Evolutionary conservation across 1,140 invertebrate genomes (phyloP).

Genomic region (Dermatophagoides farinae): DNA sequence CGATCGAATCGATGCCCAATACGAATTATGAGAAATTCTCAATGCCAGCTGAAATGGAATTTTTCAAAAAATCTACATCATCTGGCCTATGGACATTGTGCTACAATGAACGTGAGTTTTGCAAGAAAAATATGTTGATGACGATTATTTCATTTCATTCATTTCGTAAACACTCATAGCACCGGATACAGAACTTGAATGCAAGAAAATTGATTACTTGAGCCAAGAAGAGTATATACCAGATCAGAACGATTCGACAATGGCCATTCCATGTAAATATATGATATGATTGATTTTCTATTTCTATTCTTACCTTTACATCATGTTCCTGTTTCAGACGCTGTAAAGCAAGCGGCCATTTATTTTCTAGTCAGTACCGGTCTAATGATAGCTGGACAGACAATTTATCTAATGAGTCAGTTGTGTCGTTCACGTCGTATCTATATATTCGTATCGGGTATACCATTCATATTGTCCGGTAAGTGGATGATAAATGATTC

Average conservation of each 20-base stretch:
- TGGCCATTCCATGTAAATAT: conserved; percentile 73
- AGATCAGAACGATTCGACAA: conserved; percentile 61
- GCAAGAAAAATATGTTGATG: not conserved
- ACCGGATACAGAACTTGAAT: conserved; percentile 29
- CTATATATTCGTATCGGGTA: conserved; percentile 41
- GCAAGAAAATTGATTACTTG: conserved; percentile 63
- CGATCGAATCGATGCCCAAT: conserved; percentile 44
- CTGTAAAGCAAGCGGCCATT: conserved; percentile 42
- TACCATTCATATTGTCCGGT: conserved; percentile 48
- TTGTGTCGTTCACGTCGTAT: conserved; percentile 35
- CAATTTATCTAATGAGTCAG: conserved; percentile 38
- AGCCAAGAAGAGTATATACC: conserved; percentile 57
- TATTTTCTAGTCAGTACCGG: conserved; percentile 40
- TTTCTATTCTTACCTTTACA: not conserved
- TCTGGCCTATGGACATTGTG: conserved; percentile 47
- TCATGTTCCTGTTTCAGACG: conserved; percentile 32
- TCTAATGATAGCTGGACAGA: conserved; percentile 38
- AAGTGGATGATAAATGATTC: conserved; percentile 13
- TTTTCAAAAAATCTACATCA: conserved; percentile 41
- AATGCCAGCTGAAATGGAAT: conserved; percentile 35
- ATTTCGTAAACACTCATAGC: conserved; percentile 22
- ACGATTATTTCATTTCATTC: not conserved
- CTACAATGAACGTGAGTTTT: conserved; percentile 42
- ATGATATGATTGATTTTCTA: not conserved
- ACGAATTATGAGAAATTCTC: conserved; percentile 31